Conservation (phyloP, 2,888 invertebrate genomes). For the Molanna angustata region DNA sequence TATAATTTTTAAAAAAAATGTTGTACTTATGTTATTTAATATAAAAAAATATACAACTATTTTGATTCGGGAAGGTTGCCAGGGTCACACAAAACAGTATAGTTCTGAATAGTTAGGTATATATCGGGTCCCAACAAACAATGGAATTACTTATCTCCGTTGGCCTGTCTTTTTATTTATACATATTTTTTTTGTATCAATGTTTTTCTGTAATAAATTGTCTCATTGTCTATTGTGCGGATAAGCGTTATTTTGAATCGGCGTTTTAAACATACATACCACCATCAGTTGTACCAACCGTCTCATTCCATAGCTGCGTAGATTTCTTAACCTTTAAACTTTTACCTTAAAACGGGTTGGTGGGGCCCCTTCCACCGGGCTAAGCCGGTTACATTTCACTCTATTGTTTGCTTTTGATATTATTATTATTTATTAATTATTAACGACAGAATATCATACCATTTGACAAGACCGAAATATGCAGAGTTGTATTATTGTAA, state of each 20-base stretch:
- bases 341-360: constrained; percentile 3
- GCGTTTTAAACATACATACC: constrained; percentile 23
- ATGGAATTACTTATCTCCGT: constrained; percentile 31
- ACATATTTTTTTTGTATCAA: constrained; percentile 25
- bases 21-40: too few species aligned
- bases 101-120: too few species aligned
- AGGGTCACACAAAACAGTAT: too few species aligned
- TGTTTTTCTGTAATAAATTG: constrained; percentile 32
- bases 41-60: too few species aligned
- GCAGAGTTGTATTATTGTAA: too few species aligned
- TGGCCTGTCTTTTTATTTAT: constrained; percentile 23
- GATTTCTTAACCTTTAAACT: constrained; percentile 17
- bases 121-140: constrained; percentile 26
- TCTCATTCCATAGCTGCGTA: constrained; percentile 6
- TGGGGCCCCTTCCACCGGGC: constrained; percentile 6
- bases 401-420: neutral
- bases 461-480: too few species aligned
- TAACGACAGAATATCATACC: too few species aligned
- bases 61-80: too few species aligned
- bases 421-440: neutral
- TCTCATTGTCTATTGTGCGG: constrained; percentile 33
- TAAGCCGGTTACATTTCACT: neutral
- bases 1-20: too few species aligned
- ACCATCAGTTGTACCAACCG: neutral
- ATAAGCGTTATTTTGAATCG: constrained; percentile 30